Percentiles rank a stretch among this genome's conserved stretches.
These are phyloP conservation scores for Vespertilio murinus DNA, from an alignment of 2,797 vertebrate species.

Conservation along the genomic window DNA sequence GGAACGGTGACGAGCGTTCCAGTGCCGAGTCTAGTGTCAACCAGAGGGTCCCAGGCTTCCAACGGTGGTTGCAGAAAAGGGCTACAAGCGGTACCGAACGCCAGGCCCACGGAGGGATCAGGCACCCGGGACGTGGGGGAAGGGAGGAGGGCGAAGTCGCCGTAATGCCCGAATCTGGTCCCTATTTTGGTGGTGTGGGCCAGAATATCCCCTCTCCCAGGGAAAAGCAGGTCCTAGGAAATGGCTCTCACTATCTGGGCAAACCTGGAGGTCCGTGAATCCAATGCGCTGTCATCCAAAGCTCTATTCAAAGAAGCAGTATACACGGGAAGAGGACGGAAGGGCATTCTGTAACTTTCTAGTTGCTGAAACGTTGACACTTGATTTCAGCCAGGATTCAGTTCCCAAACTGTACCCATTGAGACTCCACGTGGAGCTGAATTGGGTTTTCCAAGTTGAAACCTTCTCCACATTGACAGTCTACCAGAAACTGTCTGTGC, in stretches of 20 bases:
- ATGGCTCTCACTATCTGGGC: not conserved
- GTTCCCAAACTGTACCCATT: not conserved
- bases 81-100: not conserved
- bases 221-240: not conserved
- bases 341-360: not conserved
- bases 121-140: not conserved
- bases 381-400: not conserved
- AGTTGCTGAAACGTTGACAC: not conserved
- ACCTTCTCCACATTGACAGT: not conserved
- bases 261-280: not conserved
- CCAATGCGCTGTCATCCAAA: not conserved
- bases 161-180: no score
- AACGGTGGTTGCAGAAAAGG: not conserved
- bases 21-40: not conserved
- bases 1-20: not conserved
- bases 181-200: not conserved
- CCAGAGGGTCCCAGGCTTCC: not conserved
- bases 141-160: not conserved
- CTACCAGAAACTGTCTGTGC: not conserved
- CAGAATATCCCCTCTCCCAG: not conserved
- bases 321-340: not conserved
- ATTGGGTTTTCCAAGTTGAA: not conserved
- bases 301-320: not conserved
- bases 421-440: not conserved
- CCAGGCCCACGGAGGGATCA: accelerated